Evolutionary conservation across 2,888 invertebrate species (phyloP).

Genomic region (Agrotis clavis): DNA sequence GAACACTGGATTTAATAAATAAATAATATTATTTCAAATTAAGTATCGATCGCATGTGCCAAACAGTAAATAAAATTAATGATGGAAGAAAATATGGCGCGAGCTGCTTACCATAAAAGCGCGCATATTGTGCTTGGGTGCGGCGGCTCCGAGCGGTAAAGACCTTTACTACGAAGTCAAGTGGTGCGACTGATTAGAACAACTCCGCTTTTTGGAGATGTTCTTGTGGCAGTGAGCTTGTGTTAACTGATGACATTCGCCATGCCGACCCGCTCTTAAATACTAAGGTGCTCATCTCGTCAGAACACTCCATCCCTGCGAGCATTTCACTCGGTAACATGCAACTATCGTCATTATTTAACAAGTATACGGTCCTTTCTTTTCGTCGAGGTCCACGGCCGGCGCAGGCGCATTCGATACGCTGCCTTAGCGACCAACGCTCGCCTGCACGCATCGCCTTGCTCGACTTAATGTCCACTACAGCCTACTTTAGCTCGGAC

Average conservation of each 20-base stretch:
- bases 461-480: constrained; percentile 62
- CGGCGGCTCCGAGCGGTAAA: constrained; percentile 68
- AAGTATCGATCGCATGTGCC: constrained; percentile 79
- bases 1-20: constrained; percentile 55
- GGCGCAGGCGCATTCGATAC: constrained; percentile 82
- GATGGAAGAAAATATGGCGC: constrained; percentile 67
- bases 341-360: constrained; percentile 90
- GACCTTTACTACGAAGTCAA: constrained; percentile 75
- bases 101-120: constrained; percentile 88
- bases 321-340: constrained; percentile 88
- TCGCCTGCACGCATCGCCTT: constrained; percentile 72
- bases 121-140: constrained; percentile 86
- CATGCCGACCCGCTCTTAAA: constrained; percentile 89
- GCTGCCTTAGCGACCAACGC: constrained; percentile 82
- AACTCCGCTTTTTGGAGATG: constrained; percentile 84
- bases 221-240: constrained; percentile 84
- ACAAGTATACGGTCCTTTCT: constrained; percentile 89
- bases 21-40: constrained; percentile 31
- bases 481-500: constrained; percentile 70
- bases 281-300: constrained; percentile 90
- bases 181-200: constrained; percentile 72
- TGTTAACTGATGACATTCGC: constrained; percentile 91
- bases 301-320: constrained; percentile 90
- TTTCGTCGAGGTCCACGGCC: constrained; percentile 84
- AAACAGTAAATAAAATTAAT: constrained; percentile 72